A percentile compares a stretch with the other conserved stretches of the same genome.
These are phyloP conservation scores for Atta colombica DNA, from an alignment of 1,140 invertebrate genomes.

Conservation along the genomic window DNA sequence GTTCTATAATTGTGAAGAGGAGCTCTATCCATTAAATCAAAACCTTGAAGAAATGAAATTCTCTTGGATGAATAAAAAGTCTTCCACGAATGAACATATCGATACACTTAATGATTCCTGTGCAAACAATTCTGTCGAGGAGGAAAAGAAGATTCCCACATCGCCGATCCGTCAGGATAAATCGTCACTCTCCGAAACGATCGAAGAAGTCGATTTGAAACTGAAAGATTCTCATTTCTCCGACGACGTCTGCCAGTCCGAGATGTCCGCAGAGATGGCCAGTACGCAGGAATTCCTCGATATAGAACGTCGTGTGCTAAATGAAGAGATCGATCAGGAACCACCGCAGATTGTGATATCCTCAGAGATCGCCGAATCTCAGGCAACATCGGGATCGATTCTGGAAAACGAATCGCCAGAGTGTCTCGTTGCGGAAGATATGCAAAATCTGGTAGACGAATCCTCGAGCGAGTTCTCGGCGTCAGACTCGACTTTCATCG, in stretches of 20 bases:
- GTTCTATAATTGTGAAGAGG: constrained; percentile 68
- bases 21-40: background rate
- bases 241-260: constrained; percentile 56
- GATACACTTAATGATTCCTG: background rate
- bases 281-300: constrained; percentile 71
- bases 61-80: background rate
- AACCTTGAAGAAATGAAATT: background rate
- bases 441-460: constrained; percentile 65
- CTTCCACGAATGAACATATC: constrained; percentile 29
- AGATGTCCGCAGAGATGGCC: constrained; percentile 32
- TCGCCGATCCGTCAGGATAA: background rate
- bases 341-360: background rate
- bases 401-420: constrained; percentile 54
- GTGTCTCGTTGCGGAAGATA: constrained; percentile 27
- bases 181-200: background rate
- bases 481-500: constrained; percentile 68
- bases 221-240: constrained; percentile 9
- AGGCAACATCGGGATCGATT: background rate
- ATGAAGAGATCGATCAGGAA: constrained; percentile 50
- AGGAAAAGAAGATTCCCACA: background rate
- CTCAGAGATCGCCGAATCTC: background rate
- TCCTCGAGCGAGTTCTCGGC: constrained; percentile 69
- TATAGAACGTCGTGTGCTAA: constrained; percentile 65
- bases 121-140: background rate
- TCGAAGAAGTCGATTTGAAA: background rate